Evolutionary conservation across 2,113 vertebrate species (phyloP).

Genomic region (Terrapene triunguis): DNA sequence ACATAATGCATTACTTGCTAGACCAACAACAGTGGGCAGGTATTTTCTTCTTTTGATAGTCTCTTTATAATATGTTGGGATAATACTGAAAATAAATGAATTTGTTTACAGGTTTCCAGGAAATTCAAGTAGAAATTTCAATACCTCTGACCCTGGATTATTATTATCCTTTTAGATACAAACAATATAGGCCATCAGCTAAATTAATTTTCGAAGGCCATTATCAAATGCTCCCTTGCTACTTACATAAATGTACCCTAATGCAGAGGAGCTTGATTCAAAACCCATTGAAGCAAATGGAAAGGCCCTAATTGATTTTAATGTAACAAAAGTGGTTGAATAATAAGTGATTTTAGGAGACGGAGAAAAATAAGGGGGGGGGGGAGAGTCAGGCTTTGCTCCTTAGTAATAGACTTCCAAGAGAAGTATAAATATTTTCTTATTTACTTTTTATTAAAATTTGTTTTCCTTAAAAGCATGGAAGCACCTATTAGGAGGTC

Average conservation of each 20-base stretch:
- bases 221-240: fast-evolving
- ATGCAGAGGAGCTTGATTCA: neutral
- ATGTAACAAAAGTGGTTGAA: neutral
- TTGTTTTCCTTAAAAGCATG: neutral
- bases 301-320: neutral
- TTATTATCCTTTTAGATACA: neutral
- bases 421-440: neutral
- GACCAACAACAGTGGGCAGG: neutral
- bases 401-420: neutral
- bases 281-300: neutral
- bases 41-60: neutral
- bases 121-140: fast-evolving
- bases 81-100: neutral
- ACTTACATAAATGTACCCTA: neutral
- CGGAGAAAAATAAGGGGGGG: neutral
- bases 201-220: fast-evolving
- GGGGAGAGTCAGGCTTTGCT: neutral
- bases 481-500: neutral
- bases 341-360: neutral
- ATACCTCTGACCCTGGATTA: neutral
- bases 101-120: neutral
- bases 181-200: neutral
- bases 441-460: neutral
- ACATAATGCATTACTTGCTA: neutral
- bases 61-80: neutral